Base-by-base conservation (phyloP, 2,888 invertebrate genomes). In the Drosophila macrospina region DNA sequence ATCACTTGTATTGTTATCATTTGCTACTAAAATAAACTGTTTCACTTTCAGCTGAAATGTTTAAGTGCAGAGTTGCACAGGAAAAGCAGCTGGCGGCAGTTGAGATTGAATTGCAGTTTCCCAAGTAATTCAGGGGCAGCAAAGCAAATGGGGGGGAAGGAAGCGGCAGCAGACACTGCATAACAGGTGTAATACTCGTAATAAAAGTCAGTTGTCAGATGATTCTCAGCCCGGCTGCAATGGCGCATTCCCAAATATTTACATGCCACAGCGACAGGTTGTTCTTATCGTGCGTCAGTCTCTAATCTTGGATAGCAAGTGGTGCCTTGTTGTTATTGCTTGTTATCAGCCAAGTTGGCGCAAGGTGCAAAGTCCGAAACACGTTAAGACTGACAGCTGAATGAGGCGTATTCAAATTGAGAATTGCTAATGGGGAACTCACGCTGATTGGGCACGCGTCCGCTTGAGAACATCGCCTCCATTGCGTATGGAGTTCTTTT, bases 381-480 rank as follows among this genome's bases (percentile, higher is more conserved):
- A 72, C 28, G 24, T 73, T 64, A 54, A 20, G 24, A 10, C 26
- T 16, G 62, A 47, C 56, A 68, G 39, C n/a, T 42, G 39, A 13
- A 44, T 30, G 28, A 41, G 32, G 36, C 5, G 36, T 36, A 45
- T 42, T 39, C 16, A 15, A 26, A 45, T 20, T 39, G 28, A 47
- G 37, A 13, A 34, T 30, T 32, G 11, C 20, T 20, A 34, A 24
- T 20, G 8, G 5, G 7, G 1, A 42, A 94, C 95, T 94, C 93
- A 95, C 95, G 94, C 94, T 80, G 94, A 94, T 91, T 95, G 95
- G 76, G 94, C 93, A 89, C 95, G 93, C 79, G 94, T 94, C 70
- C 95, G 93, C 90, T 95, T 95, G 78, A 95, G 91, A 56, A 95
- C 94, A 88, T 95, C 95, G 55, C 94, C 94, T 73, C 93, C 90